Base-by-base conservation (phyloP, 2,113 vertebrate species). In the Neotoma lepida region DNA sequence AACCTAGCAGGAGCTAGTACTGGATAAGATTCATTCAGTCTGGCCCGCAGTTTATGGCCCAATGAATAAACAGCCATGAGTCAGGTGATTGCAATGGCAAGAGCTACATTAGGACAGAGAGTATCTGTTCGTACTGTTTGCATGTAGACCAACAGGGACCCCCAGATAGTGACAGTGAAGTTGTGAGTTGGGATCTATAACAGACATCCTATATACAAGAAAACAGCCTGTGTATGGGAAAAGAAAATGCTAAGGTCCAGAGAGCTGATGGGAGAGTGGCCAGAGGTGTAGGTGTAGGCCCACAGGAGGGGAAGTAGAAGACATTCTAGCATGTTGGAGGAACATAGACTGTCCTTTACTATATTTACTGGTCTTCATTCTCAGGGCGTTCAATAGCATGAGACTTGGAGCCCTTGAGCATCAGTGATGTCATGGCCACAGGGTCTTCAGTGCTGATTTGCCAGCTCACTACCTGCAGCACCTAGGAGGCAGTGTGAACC, bases 251-350 rank as follows among this genome's bases (percentile, higher is more conserved):
- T 44, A 28, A 4, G 26, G 49, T 2, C 5, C 41, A 28, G 63
- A 35, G 41, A 54, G 12, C 4, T 35, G 28, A 22, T 22, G 30
- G 86, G 8, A 63, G 5, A 15, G 0, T 46, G n/a, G 51, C 68
- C 56, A 54, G 15, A 39, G 35, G 64, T 17, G 0, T 9, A 73
- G 80, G 28, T 1, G 2, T n/a, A 14, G 35, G 35, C 22, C 0
- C 0, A 9, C 30, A 6, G 73, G 58, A 44, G 28, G 0, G 0
- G 33, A 78, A 1, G 22, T 28, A 2, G 26, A 35, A 85, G 46
- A 26, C 8, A 6, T 66, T 51, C 26, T 71, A 30, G 86, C 44
- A 4, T 22, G 28, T 26, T 0, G 4, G 58, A 46, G 13, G 4
- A 13, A 26, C 63, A 41, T 0, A 1, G 44, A 46, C 56, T 49